Conservation (phyloP, 2,797 vertebrate species). For the Tamandua tetradactyla region DNA sequence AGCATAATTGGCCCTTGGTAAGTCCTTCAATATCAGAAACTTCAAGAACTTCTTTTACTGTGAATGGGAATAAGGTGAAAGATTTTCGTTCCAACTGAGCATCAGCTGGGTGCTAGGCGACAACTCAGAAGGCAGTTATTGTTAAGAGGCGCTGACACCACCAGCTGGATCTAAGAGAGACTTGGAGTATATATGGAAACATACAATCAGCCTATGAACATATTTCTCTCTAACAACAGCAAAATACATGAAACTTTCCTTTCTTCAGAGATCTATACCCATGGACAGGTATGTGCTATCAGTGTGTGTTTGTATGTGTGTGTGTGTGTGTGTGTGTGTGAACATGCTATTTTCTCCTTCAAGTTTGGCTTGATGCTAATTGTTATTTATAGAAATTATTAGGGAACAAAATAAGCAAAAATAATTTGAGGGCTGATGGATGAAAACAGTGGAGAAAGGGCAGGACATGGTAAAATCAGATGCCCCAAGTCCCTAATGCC, state of each 20-base stretch:
- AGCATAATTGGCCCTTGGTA: neutral
- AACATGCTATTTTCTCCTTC: neutral
- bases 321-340: too few species aligned
- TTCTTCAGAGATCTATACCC: neutral
- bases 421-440: neutral
- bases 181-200: neutral
- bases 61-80: neutral
- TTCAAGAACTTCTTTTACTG: neutral
- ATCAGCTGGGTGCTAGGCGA: neutral
- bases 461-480: neutral
- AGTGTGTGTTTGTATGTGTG: too few species aligned
- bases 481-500: neutral
- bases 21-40: neutral
- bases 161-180: neutral
- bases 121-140: neutral
- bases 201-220: neutral
- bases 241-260: neutral
- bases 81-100: neutral
- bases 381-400: neutral
- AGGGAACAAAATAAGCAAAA: neutral
- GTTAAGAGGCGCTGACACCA: neutral
- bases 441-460: neutral
- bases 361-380: neutral
- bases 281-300: fast-evolving
- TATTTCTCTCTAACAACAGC: neutral